A percentile compares a stretch with the other conserved stretches of the same genome.
Evolutionary conservation across 2,113 vertebrate species (phyloP).

Genomic region (Rhodinocichla rosea): DNA sequence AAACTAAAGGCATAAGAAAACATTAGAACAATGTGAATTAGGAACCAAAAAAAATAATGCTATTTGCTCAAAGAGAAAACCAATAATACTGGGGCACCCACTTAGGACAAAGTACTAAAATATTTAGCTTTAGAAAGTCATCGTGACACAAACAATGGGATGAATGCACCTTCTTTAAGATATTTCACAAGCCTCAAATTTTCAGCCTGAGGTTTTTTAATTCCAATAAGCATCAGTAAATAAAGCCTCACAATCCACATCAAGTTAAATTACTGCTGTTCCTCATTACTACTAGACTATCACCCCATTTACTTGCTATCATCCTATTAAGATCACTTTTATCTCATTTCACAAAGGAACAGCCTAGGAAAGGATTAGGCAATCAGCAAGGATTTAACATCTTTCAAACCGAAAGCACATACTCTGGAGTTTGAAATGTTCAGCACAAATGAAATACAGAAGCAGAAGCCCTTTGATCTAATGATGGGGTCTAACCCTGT

Average conservation of each 20-base stretch:
- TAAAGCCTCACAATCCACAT: neutral
- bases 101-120: neutral
- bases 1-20: constrained; percentile 75
- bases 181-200: neutral
- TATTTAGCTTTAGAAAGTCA: neutral
- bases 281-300: neutral
- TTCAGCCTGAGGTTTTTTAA: neutral
- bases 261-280: neutral
- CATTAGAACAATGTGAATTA: neutral
- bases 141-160: neutral
- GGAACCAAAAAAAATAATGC: neutral
- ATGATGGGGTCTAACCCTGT: neutral
- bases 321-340: neutral
- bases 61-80: neutral
- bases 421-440: neutral
- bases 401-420: neutral
- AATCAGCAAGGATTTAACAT: neutral
- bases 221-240: neutral
- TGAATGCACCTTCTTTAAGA: neutral
- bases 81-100: neutral
- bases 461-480: neutral
- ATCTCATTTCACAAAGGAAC: neutral
- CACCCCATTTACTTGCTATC: neutral
- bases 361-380: neutral
- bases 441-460: neutral